These are phyloP conservation scores for Ammospiza caudacuta DNA, from an alignment of 2,113 vertebrate genomes.

Conservation along the genomic window DNA sequence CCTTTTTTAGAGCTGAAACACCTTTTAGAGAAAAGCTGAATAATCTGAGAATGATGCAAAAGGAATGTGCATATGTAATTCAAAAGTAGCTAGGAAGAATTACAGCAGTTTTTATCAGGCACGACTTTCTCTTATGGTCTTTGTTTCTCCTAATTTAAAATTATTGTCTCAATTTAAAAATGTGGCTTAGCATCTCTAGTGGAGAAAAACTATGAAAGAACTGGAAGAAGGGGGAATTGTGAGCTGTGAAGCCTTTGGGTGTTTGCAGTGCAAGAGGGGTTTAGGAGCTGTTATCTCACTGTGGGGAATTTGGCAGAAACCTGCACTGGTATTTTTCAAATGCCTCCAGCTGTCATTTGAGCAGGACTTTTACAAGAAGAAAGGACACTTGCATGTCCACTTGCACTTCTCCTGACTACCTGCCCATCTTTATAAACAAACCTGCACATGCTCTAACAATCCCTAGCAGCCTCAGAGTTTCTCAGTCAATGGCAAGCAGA, in stretches of 20 bases:
- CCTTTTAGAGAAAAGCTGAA: neutral
- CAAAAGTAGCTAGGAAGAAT: neutral
- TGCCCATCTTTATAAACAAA: neutral
- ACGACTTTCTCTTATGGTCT: neutral
- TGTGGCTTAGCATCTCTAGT: neutral
- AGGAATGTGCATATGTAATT: neutral
- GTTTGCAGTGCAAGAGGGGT: constrained; percentile 11
- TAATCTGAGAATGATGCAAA: neutral
- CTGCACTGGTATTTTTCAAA: constrained; percentile 44
- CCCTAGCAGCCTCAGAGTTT: neutral
- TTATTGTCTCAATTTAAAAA: neutral
- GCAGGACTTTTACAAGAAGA: neutral
- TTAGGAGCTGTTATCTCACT: constrained; percentile 28
- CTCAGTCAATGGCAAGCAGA: neutral
- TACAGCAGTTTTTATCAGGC: neutral
- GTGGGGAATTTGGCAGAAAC: neutral
- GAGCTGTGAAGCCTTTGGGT: neutral
- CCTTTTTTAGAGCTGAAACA: neutral
- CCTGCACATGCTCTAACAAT: neutral
- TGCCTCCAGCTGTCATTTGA: constrained; percentile 50
- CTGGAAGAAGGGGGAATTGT: neutral
- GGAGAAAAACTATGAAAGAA: neutral
- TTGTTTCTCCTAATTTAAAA: neutral
- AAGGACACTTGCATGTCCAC: neutral
- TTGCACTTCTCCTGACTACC: neutral